These are phyloP conservation scores for Acanthosepion lycidas DNA, from an alignment of 2,888 invertebrate species.

Conservation along the genomic window DNA sequence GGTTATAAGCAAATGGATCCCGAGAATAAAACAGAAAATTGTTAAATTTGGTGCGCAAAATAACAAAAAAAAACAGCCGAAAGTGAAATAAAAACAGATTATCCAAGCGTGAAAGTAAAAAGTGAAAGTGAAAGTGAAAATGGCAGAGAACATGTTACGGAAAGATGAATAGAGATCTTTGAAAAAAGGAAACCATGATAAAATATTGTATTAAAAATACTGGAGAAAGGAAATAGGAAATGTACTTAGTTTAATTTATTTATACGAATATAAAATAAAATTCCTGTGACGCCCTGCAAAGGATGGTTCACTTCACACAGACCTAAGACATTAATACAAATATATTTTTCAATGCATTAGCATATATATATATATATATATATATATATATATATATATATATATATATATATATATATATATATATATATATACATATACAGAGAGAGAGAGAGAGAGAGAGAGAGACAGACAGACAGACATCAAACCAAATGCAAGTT, in stretches of 20 bases:
- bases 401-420: slow-evolving; percentile 10
- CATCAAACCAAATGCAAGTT: too few relatives aligned
- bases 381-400: neutral
- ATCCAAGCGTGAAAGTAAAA: neutral
- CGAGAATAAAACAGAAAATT: neutral
- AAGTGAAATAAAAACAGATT: neutral
- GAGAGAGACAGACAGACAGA: too few relatives aligned
- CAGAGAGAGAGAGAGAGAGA: neutral
- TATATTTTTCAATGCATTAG: neutral
- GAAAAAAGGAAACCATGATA: too few relatives aligned
- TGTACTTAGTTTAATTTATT: slow-evolving; percentile 18
- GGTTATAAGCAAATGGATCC: neutral
- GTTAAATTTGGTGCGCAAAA: neutral
- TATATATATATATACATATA: neutral
- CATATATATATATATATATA: neutral
- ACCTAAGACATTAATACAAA: neutral
- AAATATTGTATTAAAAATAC: too few relatives aligned
- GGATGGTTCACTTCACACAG: neutral
- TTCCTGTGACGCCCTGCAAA: neutral
- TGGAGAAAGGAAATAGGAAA: neutral
- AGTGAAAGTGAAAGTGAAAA: neutral
- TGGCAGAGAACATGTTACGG: too few relatives aligned
- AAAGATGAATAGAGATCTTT: too few relatives aligned
- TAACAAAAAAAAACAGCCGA: neutral
- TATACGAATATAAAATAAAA: neutral